Evolutionary conservation across 2,797 vertebrate species (phyloP).

Genomic region (Neostethus bicornis): DNA sequence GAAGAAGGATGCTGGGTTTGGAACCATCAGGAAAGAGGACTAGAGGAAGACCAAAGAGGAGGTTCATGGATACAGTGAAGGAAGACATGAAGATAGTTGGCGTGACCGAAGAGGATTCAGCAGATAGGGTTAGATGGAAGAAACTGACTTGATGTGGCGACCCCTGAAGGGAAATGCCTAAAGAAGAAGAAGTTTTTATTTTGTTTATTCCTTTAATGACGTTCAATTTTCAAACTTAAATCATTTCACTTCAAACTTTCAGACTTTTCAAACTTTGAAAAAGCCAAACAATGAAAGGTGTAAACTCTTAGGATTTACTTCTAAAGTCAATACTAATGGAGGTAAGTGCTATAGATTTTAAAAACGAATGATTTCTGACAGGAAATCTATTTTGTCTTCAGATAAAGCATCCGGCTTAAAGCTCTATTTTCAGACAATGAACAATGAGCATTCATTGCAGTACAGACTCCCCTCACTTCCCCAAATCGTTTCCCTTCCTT

Average conservation of each 20-base stretch:
- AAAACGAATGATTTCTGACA: slow-evolving; percentile 59
- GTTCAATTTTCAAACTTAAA: not conserved
- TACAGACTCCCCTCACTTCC: slow-evolving; percentile 56
- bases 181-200: too few species aligned
- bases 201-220: not conserved
- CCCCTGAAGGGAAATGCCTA: too few species aligned
- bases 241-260: slow-evolving; percentile 1
- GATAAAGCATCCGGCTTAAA: slow-evolving; percentile 57
- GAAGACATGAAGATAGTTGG: too few species aligned
- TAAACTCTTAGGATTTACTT: slow-evolving; percentile 49
- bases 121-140: too few species aligned
- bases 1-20: too few species aligned
- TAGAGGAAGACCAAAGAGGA: too few species aligned
- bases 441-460: slow-evolving; percentile 29
- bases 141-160: too few species aligned
- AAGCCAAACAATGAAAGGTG: slow-evolving; percentile 30
- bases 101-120: too few species aligned
- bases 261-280: slow-evolving; percentile 34
- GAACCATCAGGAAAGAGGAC: too few species aligned
- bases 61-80: too few species aligned
- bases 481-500: slow-evolving; percentile 48
- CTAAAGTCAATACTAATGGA: slow-evolving; percentile 56
- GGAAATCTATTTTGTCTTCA: slow-evolving; percentile 65
- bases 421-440: slow-evolving; percentile 61
- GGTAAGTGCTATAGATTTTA: slow-evolving; percentile 53